Percentiles rank a stretch among this genome's conserved stretches.
phyloP scores from a whole-genome alignment of 2,113 vertebrate genomes.

The Coracopsis vasa region DNA sequence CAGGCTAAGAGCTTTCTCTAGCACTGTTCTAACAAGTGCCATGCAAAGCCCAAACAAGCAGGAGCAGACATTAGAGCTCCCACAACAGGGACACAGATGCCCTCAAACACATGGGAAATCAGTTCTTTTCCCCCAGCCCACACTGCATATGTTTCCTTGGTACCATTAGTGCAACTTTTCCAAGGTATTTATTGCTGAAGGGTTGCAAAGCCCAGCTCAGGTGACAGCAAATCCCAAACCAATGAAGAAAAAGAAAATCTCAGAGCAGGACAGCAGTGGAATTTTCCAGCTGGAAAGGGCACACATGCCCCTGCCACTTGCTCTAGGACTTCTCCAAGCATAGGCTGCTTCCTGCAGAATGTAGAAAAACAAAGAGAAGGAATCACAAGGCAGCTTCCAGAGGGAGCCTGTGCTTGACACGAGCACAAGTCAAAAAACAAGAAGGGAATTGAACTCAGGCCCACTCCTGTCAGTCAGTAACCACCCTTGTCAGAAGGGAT shows the following conservation, averaged over 20 bases:
- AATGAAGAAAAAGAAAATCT: not conserved
- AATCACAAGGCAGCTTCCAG: conserved; percentile 27
- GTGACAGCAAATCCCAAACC: conserved; percentile 19
- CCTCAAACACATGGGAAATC: not conserved
- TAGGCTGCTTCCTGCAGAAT: not conserved
- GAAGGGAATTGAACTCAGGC: conserved; percentile 38
- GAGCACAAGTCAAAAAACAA: not conserved
- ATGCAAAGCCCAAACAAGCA: not conserved
- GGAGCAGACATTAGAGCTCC: not conserved
- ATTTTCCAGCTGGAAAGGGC: conserved; percentile 40
- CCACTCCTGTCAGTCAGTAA: conserved; percentile 39
- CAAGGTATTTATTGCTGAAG: not conserved
- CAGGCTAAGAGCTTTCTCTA: not conserved
- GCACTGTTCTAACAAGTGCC: not conserved
- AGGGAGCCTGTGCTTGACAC: conserved; percentile 13
- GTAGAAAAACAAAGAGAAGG: conserved; percentile 20
- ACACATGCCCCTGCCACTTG: not conserved
- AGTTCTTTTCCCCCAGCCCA: not conserved
- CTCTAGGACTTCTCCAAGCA: conserved; percentile 13
- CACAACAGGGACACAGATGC: not conserved
- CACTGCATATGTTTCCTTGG: not conserved
- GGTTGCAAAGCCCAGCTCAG: not conserved
- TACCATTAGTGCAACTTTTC: not conserved
- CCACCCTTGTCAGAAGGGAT: conserved; percentile 51
- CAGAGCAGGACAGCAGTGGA: not conserved